A percentile compares a stretch with the other conserved stretches of the same genome.
phyloP scores from a whole-genome alignment of 2,888 invertebrate species.

The Spatulosminthurus flaviceps region DNA sequence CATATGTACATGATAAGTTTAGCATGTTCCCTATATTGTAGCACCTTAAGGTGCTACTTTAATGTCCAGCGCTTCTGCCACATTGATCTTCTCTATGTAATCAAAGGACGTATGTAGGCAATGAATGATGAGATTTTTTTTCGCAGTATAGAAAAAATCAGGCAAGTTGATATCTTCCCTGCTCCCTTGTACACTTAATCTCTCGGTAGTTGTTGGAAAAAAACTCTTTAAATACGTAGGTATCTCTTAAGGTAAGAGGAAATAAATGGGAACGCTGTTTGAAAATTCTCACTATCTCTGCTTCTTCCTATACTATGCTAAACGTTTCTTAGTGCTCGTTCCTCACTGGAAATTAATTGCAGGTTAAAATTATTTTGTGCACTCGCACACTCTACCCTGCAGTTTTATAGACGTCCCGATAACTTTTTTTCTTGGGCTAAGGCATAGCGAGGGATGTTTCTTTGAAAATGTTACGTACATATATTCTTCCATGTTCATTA shows the following conservation, averaged over 20 bases:
- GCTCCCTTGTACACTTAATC: conserved; percentile 5
- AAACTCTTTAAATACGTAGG: neutral
- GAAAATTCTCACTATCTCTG: neutral
- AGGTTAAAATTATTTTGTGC: conserved; percentile 29
- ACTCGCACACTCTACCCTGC: conserved; percentile 25
- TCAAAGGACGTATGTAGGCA: neutral
- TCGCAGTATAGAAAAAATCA: neutral
- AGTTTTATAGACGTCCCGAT: conserved; percentile 20
- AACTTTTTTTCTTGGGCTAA: neutral
- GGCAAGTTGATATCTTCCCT: neutral
- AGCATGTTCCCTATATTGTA: no score
- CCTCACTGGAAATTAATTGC: neutral
- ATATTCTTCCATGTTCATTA: neutral
- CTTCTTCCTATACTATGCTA: neutral
- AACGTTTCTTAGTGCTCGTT: no score
- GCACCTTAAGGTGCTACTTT: conserved; percentile 18
- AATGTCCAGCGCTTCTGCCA: conserved; percentile 8
- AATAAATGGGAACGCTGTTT: conserved; percentile 1
- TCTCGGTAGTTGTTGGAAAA: neutral
- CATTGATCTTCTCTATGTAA: neutral
- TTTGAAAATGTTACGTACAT: neutral
- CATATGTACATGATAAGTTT: neutral
- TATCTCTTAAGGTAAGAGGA: neutral
- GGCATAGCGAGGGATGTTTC: neutral
- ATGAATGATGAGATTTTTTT: conserved; percentile 9